A percentile compares a stretch with the other conserved stretches of the same genome.
These are phyloP conservation scores for Chrysogorgia sp. DNA, from an alignment of 92 coral and sea anemone genomes.

Conservation along the genomic window DNA sequence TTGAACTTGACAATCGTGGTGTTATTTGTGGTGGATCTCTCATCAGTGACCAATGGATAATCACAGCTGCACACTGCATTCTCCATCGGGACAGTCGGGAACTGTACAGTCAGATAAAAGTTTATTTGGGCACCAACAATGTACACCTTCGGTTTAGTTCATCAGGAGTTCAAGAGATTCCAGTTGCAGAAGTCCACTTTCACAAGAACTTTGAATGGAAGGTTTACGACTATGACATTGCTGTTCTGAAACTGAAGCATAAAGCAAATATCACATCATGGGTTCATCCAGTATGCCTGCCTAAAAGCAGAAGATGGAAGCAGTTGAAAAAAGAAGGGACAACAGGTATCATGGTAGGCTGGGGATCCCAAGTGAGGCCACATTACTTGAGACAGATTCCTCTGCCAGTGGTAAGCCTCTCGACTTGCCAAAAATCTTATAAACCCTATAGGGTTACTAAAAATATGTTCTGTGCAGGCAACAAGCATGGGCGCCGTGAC, in stretches of 20 bases:
- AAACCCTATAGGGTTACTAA: slow-evolving; percentile 74
- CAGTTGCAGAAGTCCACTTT: slow-evolving; percentile 60
- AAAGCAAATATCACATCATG: slow-evolving; percentile 78
- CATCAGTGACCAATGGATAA: slow-evolving; percentile 84
- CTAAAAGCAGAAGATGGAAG: slow-evolving; percentile 75
- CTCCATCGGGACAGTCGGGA: slow-evolving; percentile 36
- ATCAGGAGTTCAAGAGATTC: slow-evolving; percentile 72
- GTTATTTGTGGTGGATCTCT: slow-evolving; percentile 91
- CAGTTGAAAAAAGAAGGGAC: slow-evolving; percentile 59
- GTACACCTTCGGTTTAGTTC: slow-evolving; percentile 53
- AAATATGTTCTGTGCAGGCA: slow-evolving; percentile 97
- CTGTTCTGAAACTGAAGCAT: slow-evolving; percentile 73
- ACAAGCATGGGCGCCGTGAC: slow-evolving; percentile 56
- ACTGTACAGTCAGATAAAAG: slow-evolving; percentile 56
- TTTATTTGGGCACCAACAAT: slow-evolving; percentile 79
- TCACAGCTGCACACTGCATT: slow-evolving; percentile 97
- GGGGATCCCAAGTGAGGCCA: slow-evolving; percentile 69
- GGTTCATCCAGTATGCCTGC: slow-evolving; percentile 91
- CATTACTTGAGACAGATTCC: slow-evolving; percentile 67
- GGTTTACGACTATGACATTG: slow-evolving; percentile 84
- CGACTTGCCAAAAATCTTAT: slow-evolving; percentile 69
- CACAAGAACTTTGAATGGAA: slow-evolving; percentile 82
- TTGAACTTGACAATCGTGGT: slow-evolving; percentile 45
- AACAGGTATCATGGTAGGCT: slow-evolving; percentile 85
- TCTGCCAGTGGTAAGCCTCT: slow-evolving; percentile 75